Conservation (phyloP, 2,113 vertebrate genomes). For the Okapia johnstoni region DNA sequence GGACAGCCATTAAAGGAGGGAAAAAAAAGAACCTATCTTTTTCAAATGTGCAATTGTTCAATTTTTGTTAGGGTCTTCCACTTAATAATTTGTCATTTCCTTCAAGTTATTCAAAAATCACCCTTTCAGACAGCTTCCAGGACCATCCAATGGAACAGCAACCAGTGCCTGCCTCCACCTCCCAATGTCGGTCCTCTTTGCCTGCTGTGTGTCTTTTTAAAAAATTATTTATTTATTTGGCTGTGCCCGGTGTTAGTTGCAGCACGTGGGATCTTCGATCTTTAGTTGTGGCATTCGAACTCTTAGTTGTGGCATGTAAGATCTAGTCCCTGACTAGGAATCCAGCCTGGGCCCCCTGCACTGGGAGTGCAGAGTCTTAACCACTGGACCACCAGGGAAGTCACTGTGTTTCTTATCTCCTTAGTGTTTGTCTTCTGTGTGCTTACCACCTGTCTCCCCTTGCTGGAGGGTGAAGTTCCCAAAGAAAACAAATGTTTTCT, state of each 20-base stretch:
- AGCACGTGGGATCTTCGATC: background rate
- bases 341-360: background rate
- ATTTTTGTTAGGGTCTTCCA: background rate
- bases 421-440: background rate
- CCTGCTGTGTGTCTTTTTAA: background rate
- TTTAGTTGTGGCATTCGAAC: background rate
- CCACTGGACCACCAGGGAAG: background rate
- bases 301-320: background rate
- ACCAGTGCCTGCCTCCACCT: fast-evolving
- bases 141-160: background rate
- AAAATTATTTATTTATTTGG: background rate
- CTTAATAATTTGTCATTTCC: background rate
- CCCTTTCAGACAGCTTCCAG: background rate
- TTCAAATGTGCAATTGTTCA: background rate
- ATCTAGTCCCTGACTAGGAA: background rate
- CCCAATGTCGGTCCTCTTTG: fast-evolving
- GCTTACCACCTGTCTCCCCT: background rate
- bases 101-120: background rate
- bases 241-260: background rate
- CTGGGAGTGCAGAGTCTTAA: background rate
- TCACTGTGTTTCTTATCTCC: background rate
- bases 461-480: background rate
- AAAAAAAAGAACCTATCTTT: background rate
- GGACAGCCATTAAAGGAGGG: background rate
- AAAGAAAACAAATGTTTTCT: background rate